Percentiles rank a stretch among this genome's conserved stretches.
Conservation (phyloP, 1,140 invertebrate genomes). For the Teleogryllus occipitalis region DNA sequence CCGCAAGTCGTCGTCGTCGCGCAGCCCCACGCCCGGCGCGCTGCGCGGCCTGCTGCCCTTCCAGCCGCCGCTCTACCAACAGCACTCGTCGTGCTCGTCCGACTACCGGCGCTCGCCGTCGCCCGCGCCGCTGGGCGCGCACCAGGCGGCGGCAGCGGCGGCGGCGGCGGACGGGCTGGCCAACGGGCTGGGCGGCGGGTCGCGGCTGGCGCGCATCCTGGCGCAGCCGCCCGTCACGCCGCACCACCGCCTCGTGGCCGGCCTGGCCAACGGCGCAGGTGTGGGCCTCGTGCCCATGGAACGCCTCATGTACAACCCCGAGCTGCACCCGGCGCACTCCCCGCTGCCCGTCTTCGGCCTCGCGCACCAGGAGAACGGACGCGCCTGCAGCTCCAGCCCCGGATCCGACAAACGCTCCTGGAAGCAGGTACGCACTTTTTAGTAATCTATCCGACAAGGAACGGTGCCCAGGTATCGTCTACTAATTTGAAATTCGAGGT, state of each 20-base stretch:
- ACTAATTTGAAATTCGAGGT: background rate
- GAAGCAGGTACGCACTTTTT: constrained; percentile 33
- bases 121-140: background rate
- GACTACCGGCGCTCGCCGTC: constrained; percentile 11
- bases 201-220: constrained; percentile 39
- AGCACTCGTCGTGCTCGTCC: constrained; percentile 18
- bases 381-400: constrained; percentile 44
- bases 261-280: constrained; percentile 30
- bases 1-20: constrained; percentile 48
- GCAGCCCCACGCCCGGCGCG: constrained; percentile 48
- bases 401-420: constrained; percentile 48
- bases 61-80: background rate
- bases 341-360: constrained; percentile 18
- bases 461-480: too few relatives aligned
- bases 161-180: constrained; percentile 7
- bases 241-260: constrained; percentile 7
- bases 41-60: constrained; percentile 33
- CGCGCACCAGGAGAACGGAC: constrained; percentile 16
- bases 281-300: constrained; percentile 47
- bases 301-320: constrained; percentile 45
- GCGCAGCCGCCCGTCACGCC: constrained; percentile 34
- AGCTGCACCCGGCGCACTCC: constrained; percentile 14
- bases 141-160: background rate
- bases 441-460: background rate
- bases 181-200: constrained; percentile 13